Base-by-base conservation (phyloP, 2,888 invertebrate species). In the Drosophila borealis region DNA sequence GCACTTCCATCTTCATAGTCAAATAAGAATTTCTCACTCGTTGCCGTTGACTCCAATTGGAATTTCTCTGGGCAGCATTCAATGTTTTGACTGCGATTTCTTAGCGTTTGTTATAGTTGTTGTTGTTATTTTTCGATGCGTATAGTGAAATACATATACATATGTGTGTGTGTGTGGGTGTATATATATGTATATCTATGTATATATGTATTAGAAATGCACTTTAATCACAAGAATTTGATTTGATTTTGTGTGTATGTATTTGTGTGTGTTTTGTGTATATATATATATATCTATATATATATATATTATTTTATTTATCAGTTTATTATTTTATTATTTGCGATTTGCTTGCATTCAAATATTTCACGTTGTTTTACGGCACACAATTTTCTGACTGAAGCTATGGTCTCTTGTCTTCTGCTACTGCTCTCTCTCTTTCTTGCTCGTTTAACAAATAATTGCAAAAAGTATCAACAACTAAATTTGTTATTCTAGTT, bases 1-100 rank as follows among this genome's bases (percentile, higher is more conserved):
- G 94, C 93, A 96, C 95, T 94, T 96, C 96, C 96, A 96, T 96
- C 92, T 94, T 95, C 92, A 92, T 92, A 21, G 14, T 59, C 76
- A 17, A 62, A 70, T 62, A 51, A 63, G 79, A 70, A 75, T 65
- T 74, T 69, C 45, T 63, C 78, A 66, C 77, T 71, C 64, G 61
- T 49, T 65, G 53, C 33, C 37, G 56, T 45, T 45, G 34, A 17
- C 13, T 42, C 49, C 57, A 74, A 63, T 75, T 73, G 65, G 70
- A 67, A 29, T 17, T 14, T 10, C 25, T 46, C 61, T 74, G 50
- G 61, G 75, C 51, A 70, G 71, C 45, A 60, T 60, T 55, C 55
- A 60, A 49, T 29, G 14, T 50, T 51, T 49, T 37, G 36, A 42
- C 51, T 62, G 45, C 33, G 42, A 34, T 36, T 45, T 45, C 4